A percentile compares a stretch with the other conserved stretches of the same genome.
Conservation (phyloP, 2,113 vertebrate genomes). For the Asarcornis scutulata region DNA sequence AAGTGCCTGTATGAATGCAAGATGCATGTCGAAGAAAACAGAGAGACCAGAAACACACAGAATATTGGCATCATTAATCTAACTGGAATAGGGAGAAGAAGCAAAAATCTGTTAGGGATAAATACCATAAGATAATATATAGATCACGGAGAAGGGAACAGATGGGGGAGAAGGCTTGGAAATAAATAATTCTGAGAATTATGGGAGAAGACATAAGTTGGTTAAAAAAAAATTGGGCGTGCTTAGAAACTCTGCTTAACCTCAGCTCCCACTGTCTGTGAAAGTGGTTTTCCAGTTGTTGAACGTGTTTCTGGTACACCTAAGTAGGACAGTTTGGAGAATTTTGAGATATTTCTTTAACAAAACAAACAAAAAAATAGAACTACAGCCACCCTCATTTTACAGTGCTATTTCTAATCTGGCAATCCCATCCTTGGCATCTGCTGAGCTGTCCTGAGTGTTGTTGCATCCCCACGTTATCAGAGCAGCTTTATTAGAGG, state of each 20-base stretch:
- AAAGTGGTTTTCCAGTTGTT: neutral
- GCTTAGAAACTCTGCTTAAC: neutral
- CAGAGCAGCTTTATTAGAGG: neutral
- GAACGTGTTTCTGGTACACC: neutral
- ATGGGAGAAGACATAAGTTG: neutral
- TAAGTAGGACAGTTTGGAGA: neutral
- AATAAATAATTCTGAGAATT: conserved; percentile 17
- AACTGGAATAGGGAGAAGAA: neutral
- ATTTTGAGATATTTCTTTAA: neutral
- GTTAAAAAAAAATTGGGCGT: neutral
- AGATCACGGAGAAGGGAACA: neutral
- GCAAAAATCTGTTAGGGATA: conserved; percentile 1
- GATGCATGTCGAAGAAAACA: neutral
- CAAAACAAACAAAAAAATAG: neutral
- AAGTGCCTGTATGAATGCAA: neutral
- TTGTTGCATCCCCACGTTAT: neutral
- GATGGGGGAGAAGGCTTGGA: neutral
- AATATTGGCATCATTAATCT: neutral
- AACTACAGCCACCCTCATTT: neutral
- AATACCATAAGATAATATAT: neutral
- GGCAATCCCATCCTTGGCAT: neutral
- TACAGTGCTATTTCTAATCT: neutral
- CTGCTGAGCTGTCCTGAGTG: neutral
- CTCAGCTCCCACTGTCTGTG: neutral
- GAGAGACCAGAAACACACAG: neutral